Base-by-base conservation (phyloP, 2,797 vertebrate genomes). In the Clamator glandarius region DNA sequence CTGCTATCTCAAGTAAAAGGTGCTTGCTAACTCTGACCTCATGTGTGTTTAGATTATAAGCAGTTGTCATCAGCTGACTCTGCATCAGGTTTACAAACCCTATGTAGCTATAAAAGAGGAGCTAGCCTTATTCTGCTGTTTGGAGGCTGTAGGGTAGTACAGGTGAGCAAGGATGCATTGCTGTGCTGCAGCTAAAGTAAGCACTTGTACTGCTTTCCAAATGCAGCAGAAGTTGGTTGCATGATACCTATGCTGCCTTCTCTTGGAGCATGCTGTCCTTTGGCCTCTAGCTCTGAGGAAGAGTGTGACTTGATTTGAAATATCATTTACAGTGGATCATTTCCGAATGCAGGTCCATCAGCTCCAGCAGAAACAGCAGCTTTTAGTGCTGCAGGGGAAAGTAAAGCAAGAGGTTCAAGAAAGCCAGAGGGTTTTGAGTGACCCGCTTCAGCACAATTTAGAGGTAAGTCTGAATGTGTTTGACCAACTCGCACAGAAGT, bases 341-440 rank as follows among this genome's bases (percentile, higher is more conserved):
- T 92, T 80, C 82, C 66, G 25, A 16, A 44, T 3, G 2, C 59
- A 98, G 98, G 75, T 70, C 42, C 66, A 89, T 39, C 87, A 92
- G 90, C 51, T 84, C 63, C 84, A 92, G 63, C 97, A 95, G 87
- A 82, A 90, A 8, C 63, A 58, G 84, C 79, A 81, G 6, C 89
- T 98, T 51, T 46, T 63, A 12, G 31, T 46, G 15, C 92, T 98
- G 84, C 92, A 17, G 69, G 76, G 83, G 82, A 96, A 33, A 91
- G 93, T 89, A 2, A 79, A 97, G 64, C 66, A 19, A 28, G 98
- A 98, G 74, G 79, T 95, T 44, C 48, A 86, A 68, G 97, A 97
- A 79, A 96, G 91, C 3, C 85, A 95, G 95, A 91, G 55, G 48
- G 72, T 90, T 44, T 68, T 97, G 90, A 89, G 94, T 3, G 48